Conservation (phyloP, 1,140 invertebrate genomes). For the Nomia melanderi region DNA sequence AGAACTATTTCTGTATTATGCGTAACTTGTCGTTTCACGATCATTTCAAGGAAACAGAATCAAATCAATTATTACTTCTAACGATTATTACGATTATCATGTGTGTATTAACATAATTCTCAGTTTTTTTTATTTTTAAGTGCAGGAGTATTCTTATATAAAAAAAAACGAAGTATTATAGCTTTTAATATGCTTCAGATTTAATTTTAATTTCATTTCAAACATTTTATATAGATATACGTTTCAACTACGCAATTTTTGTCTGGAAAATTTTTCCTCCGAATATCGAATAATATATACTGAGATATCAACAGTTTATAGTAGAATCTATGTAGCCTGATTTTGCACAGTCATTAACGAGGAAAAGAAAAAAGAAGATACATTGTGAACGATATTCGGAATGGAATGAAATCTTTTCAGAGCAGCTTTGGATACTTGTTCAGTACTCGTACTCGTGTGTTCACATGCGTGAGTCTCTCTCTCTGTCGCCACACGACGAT, state of each 20-base stretch:
- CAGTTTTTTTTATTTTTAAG: background rate
- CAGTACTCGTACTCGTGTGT: conserved; percentile 78
- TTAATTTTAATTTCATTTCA: conserved; percentile 6
- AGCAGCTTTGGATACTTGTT: conserved; percentile 59
- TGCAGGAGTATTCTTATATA: background rate
- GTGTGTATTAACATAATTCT: background rate
- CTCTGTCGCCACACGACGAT: conserved; percentile 71
- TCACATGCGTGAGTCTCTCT: conserved; percentile 80
- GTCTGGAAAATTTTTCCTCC: conserved; percentile 48
- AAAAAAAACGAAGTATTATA: background rate
- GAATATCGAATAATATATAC: conserved; percentile 28
- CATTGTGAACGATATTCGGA: conserved; percentile 35
- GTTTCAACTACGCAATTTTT: conserved; percentile 33
- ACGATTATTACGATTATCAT: background rate
- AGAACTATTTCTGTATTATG: background rate
- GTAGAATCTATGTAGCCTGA: background rate
- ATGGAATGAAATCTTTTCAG: conserved; percentile 50
- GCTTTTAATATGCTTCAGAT: background rate
- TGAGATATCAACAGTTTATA: background rate
- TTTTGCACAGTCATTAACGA: background rate
- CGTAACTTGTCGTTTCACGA: background rate
- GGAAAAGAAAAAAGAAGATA: background rate
- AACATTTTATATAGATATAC: background rate
- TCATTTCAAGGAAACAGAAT: background rate
- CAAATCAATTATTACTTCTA: background rate